A percentile compares a stretch with the other conserved stretches of the same genome.
These are phyloP conservation scores for Miichthys miiuy DNA, from an alignment of 2,797 vertebrate species.

Conservation along the genomic window DNA sequence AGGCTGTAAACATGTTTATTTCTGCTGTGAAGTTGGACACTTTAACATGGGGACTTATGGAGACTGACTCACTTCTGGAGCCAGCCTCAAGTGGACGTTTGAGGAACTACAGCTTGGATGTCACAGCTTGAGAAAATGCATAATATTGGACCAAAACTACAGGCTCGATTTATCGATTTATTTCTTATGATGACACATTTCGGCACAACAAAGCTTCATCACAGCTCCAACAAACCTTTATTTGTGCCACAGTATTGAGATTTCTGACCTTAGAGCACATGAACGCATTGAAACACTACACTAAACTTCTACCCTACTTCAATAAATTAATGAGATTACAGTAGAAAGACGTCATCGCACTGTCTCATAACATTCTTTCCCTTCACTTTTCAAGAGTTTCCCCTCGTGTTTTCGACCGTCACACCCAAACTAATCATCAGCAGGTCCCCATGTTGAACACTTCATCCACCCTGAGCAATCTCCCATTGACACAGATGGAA, in stretches of 20 bases:
- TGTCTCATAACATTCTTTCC: no score
- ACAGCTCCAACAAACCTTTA: not conserved
- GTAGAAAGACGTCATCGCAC: not conserved
- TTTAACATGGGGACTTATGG: no score
- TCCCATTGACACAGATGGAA: constrained; percentile 12
- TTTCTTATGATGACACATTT: not conserved
- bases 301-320: not conserved
- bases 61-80: no score
- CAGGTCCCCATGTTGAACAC: not conserved
- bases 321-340: not conserved
- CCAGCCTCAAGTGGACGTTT: no score
- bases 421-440: not conserved
- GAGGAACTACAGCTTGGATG: no score
- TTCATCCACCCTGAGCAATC: not conserved
- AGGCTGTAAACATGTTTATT: no score
- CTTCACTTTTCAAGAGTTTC: no score
- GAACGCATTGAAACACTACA: not conserved
- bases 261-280: not conserved
- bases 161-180: not conserved
- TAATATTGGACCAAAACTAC: not conserved
- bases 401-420: not conserved
- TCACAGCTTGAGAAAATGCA: no score
- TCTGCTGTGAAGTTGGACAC: no score
- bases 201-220: not conserved
- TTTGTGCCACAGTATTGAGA: not conserved